These are phyloP conservation scores for Channa maculata DNA, from an alignment of 2,113 vertebrate genomes.

Conservation along the genomic window DNA sequence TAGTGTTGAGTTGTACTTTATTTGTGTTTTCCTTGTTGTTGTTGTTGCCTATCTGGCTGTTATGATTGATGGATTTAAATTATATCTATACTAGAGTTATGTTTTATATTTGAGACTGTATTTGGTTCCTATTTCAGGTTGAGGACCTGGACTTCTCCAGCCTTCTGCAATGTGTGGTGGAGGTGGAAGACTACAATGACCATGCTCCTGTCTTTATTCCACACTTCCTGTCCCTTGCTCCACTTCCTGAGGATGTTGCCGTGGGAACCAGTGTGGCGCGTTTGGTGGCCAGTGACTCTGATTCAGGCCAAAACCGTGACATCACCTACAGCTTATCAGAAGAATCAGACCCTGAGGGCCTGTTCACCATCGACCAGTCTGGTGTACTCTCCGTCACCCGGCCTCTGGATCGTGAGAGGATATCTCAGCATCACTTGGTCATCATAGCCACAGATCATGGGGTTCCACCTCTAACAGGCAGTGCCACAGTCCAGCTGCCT, in stretches of 20 bases:
- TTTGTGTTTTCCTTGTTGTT: too few relatives aligned
- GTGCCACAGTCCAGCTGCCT: constrained; percentile 84
- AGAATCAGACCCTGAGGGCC: constrained; percentile 84
- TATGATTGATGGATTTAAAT: too few relatives aligned
- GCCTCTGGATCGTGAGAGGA: constrained; percentile 84
- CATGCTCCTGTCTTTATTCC: constrained; percentile 89
- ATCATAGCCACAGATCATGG: constrained; percentile 88
- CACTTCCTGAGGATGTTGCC: constrained; percentile 84
- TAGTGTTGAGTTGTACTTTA: too few relatives aligned
- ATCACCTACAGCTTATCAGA: constrained; percentile 86
- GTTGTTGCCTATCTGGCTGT: too few relatives aligned
- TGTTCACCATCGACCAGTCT: constrained; percentile 85
- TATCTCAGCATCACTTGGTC: constrained; percentile 82
- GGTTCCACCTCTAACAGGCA: constrained; percentile 83
- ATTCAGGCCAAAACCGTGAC: constrained; percentile 87
- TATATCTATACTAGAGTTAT: neutral
- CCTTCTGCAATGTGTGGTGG: constrained; percentile 85
- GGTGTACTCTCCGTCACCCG: constrained; percentile 85
- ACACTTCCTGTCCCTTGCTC: constrained; percentile 81
- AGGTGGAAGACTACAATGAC: constrained; percentile 91
- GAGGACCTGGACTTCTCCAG: constrained; percentile 89
- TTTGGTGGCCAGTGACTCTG: constrained; percentile 87
- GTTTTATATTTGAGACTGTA: neutral
- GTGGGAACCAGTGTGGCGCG: constrained; percentile 86
- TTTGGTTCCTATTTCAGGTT: constrained; percentile 69